Evolutionary conservation across 2,113 vertebrate genomes (phyloP), one percentile per base, ranked within the genome.

Genomic region (Pyxicephalus adspersus): DNA sequence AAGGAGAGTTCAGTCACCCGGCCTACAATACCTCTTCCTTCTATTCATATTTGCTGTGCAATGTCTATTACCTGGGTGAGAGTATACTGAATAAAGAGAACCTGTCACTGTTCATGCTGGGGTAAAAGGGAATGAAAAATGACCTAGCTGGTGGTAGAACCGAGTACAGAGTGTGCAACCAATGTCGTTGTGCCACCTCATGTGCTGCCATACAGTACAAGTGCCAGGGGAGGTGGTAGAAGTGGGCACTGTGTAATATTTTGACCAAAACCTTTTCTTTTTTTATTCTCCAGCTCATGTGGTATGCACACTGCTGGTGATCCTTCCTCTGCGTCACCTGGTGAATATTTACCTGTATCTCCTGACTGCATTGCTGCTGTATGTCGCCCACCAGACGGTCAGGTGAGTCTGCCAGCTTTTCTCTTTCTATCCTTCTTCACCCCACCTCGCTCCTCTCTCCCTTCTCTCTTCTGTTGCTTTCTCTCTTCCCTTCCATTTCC

Each of bases 301-400:
- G 76, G 79, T 93, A 9, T 94, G 94, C 15, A 70, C 89, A 19
- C 90, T 94, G 83, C 85, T 95, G 57, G 83, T 96, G 83, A 52
- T 89, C 50, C 81, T 96, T 61, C 95, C 95, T 0, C 80, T 96
- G 83, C 91, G 89, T 64, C 91, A 90, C 79, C 92, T 96, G 64
- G 93, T 95, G 75, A 92, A 87, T 29, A 88, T 96, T 79, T 96
- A 96, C 87, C 93, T 96, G 68, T 92, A 95, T 45, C 81, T 95
- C 73, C 90, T 96, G 1, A 90, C 91, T 0, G 87, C 82, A 11
- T 85, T 94, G 22, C 92, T 96, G 1, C 90, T 96, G 0, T 93
- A 92, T 64, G 87, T 92, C 81, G 92, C 92, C 31, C 95, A 96
- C 85, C 90, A 91, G 84, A 93, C 91, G 22, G 91, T 92, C 86